Base-by-base conservation (phyloP, 2,113 vertebrate genomes). In the Grus americana region DNA sequence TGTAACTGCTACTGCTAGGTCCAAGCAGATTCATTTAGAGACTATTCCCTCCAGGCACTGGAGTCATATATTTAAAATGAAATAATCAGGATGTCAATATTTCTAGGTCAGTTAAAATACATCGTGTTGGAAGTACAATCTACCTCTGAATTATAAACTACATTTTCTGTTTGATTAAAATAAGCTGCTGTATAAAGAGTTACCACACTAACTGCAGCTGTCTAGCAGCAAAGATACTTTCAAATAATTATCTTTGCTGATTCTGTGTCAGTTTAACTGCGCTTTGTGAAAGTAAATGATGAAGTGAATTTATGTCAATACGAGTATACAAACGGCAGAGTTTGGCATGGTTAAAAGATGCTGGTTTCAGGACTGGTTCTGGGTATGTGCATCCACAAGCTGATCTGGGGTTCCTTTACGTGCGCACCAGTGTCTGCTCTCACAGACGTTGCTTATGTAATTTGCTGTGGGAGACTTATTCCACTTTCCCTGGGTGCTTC, bases 71-170 rank as follows among this genome's bases (percentile, higher is more conserved):
- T 79, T 91, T 46, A 59, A 72, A 93, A 57, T 34, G 2, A 92
- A 93, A 93, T 83, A 92, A 85, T 79, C 62, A 68, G 36, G 11
- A 47, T 86, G n/a, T 34, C 85, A 91, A 22, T 94, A 87, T 82
- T 79, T 73, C 78, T 54, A 85, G 11, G 81, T 49, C 19, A 54
- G 14, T 65, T 75, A 88, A 91, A 85, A 52, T 21, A 61, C 3
- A 58, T 4, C 0, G 0, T 38, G 23, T 32, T 65, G n/a, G 62
- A 95, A 93, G 54, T 59, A 90, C 6, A 86, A 59, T 44, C 54
- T 66, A 52, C 7, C 17, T 88, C 36, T 80, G 38, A 83, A 78
- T 73, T 88, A 79, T 38, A 91, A 91, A 79, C 6, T 17, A 57
- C 1, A 3, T 62, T 78, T 85, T 79, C 72, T 72, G 12, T 88